A percentile compares a stretch with the other conserved stretches of the same genome.
These are phyloP conservation scores for Trichechus manatus DNA, from an alignment of 2,113 vertebrate species.

Conservation along the genomic window DNA sequence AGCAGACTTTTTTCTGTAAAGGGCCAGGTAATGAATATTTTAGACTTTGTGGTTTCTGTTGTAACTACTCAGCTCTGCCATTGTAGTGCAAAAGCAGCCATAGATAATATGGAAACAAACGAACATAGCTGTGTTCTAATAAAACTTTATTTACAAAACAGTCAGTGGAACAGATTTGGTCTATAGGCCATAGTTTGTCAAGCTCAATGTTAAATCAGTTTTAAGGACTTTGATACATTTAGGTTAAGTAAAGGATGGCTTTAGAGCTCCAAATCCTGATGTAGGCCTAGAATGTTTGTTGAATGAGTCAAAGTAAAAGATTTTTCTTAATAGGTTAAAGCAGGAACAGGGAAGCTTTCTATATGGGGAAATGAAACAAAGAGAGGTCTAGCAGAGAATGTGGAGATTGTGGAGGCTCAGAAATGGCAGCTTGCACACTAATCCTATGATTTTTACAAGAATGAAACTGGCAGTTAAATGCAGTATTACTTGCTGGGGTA, in stretches of 20 bases:
- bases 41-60: background rate
- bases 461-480: background rate
- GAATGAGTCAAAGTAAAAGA: background rate
- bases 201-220: background rate
- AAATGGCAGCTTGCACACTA: background rate
- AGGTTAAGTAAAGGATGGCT: background rate
- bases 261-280: background rate
- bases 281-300: background rate
- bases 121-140: background rate
- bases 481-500: background rate
- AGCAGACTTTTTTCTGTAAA: background rate
- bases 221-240: constrained; percentile 1
- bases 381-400: background rate
- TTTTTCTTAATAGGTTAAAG: constrained; percentile 18
- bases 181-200: background rate
- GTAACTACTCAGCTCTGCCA: background rate
- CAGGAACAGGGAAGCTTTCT: background rate
- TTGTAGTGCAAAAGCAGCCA: background rate
- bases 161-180: background rate
- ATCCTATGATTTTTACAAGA: constrained; percentile 7
- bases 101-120: background rate
- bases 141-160: background rate
- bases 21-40: background rate
- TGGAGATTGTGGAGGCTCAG: background rate
- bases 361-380: background rate